A percentile compares a stretch with the other conserved stretches of the same genome.
Conservation (phyloP, 2,797 vertebrate species). For the Sphenodon punctatus region DNA sequence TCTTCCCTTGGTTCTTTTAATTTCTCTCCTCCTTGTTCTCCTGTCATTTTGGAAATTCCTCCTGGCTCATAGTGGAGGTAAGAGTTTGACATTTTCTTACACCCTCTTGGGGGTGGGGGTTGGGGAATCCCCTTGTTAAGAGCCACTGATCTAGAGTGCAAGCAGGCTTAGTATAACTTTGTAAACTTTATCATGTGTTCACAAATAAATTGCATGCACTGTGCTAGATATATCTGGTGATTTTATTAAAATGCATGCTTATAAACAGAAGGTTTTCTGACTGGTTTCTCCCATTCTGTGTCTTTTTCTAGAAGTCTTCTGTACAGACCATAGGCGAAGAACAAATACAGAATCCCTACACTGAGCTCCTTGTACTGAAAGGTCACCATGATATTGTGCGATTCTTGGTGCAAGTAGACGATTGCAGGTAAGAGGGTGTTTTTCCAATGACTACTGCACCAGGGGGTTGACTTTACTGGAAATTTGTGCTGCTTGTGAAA, state of each 20-base stretch:
- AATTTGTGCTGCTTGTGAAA: neutral
- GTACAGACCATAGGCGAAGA: constrained; percentile 93
- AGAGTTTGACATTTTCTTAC: too few relatives aligned
- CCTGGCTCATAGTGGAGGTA: too few relatives aligned
- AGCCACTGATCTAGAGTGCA: neutral
- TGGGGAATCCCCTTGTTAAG: too few relatives aligned
- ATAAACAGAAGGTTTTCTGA: neutral
- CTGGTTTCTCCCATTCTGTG: constrained; percentile 20
- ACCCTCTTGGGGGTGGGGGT: too few relatives aligned
- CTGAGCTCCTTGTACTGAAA: constrained; percentile 94
- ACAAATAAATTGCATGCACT: rapidly evolving
- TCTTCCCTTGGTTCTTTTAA: too few relatives aligned
- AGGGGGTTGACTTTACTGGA: neutral
- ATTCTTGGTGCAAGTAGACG: constrained; percentile 95
- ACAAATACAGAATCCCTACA: constrained; percentile 94
- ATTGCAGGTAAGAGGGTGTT: constrained; percentile 85
- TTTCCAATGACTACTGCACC: neutral
- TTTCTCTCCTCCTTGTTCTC: too few relatives aligned
- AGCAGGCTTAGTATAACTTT: neutral
- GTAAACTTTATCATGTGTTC: neutral
- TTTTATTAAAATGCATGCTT: neutral
- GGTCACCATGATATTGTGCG: constrained; percentile 96
- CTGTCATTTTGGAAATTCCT: too few relatives aligned
- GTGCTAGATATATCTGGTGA: neutral
- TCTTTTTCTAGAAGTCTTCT: constrained; percentile 84